Percentiles rank a stretch among this genome's conserved stretches.
These are phyloP conservation scores for Pao palembangensis DNA, from an alignment of 2,113 vertebrate species.

Conservation along the genomic window DNA sequence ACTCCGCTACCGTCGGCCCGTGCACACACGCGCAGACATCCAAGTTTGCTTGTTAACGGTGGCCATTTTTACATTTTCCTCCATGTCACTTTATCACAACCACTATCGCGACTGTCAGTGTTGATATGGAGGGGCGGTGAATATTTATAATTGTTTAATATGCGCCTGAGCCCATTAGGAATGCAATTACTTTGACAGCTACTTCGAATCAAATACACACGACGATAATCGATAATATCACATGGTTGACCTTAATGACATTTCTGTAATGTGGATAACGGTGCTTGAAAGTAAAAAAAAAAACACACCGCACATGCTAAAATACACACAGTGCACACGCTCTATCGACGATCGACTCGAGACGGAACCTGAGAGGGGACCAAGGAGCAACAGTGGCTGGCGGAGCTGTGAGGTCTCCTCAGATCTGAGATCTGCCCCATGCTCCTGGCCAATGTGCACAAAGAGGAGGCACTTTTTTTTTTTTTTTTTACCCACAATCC, in stretches of 20 bases:
- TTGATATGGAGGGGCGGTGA: no score
- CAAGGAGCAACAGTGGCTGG: constrained; percentile 37
- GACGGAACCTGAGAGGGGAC: neutral
- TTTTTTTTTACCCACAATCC: constrained; percentile 37
- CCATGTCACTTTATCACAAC: no score
- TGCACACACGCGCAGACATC: constrained; percentile 12
- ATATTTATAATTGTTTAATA: no score
- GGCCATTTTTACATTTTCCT: neutral
- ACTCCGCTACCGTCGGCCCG: constrained; percentile 39
- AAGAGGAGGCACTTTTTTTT: constrained; percentile 36
- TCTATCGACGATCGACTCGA: constrained; percentile 30
- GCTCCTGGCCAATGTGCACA: constrained; percentile 49
- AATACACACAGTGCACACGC: constrained; percentile 5
- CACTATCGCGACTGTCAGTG: no score
- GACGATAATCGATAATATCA: no score
- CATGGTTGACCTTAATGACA: no score
- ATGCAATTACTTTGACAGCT: no score
- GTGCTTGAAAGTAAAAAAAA: no score
- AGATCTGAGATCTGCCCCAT: constrained; percentile 44
- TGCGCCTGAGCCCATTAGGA: no score
- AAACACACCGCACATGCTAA: neutral
- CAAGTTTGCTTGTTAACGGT: neutral
- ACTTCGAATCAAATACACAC: no score
- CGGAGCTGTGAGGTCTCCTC: constrained; percentile 55
- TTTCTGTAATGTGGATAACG: no score